Evolutionary conservation across 2,888 invertebrate genomes (phyloP).

Genomic region (Plagodis dolabraria): DNA sequence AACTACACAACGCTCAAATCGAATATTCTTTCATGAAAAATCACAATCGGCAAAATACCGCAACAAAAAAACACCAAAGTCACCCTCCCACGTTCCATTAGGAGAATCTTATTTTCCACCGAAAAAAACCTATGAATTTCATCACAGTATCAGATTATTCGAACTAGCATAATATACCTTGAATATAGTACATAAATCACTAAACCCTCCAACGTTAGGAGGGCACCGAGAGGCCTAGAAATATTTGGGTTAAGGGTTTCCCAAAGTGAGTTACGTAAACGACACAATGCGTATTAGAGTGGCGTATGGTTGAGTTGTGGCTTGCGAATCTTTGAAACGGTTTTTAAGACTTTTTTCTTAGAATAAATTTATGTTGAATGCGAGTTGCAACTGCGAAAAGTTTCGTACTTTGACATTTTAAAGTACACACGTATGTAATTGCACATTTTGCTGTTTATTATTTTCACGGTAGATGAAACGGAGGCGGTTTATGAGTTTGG

Average conservation of each 20-base stretch:
- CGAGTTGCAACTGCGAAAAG: too few species aligned
- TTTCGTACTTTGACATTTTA: too few species aligned
- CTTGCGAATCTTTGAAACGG: constrained; percentile 1
- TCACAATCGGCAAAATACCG: constrained; percentile 7
- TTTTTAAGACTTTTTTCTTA: not conserved
- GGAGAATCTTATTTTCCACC: constrained; percentile 19
- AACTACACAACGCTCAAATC: not conserved
- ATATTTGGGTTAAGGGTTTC: constrained; percentile 55
- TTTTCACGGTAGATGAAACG: too few species aligned
- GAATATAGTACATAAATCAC: constrained; percentile 64
- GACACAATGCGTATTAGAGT: constrained; percentile 20
- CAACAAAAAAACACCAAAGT: constrained; percentile 13
- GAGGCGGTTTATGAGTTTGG: too few species aligned
- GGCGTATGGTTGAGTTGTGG: constrained; percentile 6
- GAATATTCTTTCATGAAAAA: constrained; percentile 4
- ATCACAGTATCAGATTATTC: constrained; percentile 57
- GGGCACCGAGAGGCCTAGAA: constrained; percentile 49
- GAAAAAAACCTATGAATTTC: constrained; percentile 42
- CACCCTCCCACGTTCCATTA: constrained; percentile 17
- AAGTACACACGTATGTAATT: too few species aligned
- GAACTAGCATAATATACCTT: constrained; percentile 57
- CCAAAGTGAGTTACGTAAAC: constrained; percentile 30
- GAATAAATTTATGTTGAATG: too few species aligned
- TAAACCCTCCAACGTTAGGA: constrained; percentile 49
- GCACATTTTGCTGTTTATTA: too few species aligned